Percentiles rank a stretch among this genome's conserved stretches.
These are phyloP conservation scores for Pseudomyrmex gracilis DNA, from an alignment of 1,140 invertebrate species.

Conservation along the genomic window DNA sequence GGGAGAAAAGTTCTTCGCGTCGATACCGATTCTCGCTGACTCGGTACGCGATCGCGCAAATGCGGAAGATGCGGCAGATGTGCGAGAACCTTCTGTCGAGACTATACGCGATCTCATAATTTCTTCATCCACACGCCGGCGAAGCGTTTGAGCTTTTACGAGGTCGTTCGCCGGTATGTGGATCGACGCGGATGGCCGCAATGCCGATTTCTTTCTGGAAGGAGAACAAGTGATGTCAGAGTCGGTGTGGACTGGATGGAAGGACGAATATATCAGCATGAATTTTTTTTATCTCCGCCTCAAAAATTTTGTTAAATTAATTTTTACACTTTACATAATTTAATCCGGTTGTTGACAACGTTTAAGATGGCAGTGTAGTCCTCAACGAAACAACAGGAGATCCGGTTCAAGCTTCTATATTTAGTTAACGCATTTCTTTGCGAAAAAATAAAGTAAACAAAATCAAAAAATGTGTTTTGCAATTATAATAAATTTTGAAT, in stretches of 20 bases:
- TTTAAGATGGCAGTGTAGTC: too few relatives aligned
- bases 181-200: not conserved
- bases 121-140: conserved; percentile 23
- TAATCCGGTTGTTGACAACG: not conserved
- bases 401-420: too few relatives aligned
- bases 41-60: not conserved
- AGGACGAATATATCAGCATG: not conserved
- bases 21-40: conserved; percentile 12
- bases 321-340: not conserved
- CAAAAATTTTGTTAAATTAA: not conserved
- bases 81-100: not conserved
- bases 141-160: not conserved
- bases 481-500: too few relatives aligned
- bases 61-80: not conserved
- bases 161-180: not conserved
- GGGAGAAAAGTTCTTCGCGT: not conserved
- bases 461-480: too few relatives aligned
- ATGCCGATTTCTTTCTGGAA: not conserved
- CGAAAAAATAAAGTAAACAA: too few relatives aligned
- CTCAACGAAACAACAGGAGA: too few relatives aligned
- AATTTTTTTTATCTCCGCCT: not conserved
- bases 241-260: not conserved
- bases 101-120: conserved; percentile 31
- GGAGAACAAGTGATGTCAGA: not conserved
- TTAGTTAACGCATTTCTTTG: too few relatives aligned